Conservation (phyloP, 1,140 invertebrate genomes). For the Ctenoplectra terminalis region DNA sequence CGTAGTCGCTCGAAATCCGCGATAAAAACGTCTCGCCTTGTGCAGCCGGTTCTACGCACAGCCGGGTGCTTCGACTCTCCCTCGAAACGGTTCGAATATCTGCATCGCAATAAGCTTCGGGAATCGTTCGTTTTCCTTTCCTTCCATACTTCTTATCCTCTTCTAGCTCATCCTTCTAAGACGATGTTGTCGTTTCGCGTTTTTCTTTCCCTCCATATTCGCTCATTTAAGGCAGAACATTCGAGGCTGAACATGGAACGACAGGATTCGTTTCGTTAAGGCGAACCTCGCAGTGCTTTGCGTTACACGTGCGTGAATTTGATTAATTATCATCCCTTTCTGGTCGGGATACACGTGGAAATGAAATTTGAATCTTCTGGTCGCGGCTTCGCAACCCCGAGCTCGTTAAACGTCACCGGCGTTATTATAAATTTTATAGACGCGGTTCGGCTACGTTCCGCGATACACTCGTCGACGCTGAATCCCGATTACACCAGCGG, state of each 20-base stretch:
- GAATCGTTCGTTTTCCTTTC: neutral
- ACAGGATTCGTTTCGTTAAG: slow-evolving; percentile 1
- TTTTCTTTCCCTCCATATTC: neutral
- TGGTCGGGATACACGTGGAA: neutral
- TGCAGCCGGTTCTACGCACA: slow-evolving; percentile 47
- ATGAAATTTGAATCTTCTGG: slow-evolving; percentile 4
- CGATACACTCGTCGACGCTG: slow-evolving; percentile 45
- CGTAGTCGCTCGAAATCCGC: slow-evolving; percentile 55
- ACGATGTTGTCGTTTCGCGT: neutral
- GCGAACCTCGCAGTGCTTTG: neutral
- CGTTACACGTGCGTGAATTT: neutral
- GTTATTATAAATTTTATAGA: slow-evolving; percentile 54
- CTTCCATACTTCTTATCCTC: neutral
- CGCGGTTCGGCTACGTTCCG: slow-evolving; percentile 1
- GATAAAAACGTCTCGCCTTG: slow-evolving; percentile 63
- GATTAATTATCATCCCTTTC: too few relatives aligned
- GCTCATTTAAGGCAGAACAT: neutral
- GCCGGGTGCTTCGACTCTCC: slow-evolving; percentile 8
- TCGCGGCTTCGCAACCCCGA: neutral
- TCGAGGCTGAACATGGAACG: too few relatives aligned
- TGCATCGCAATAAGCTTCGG: slow-evolving; percentile 42
- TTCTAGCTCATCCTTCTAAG: neutral
- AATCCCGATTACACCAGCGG: slow-evolving; percentile 58
- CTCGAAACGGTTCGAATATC: slow-evolving; percentile 40
- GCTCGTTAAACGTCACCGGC: slow-evolving; percentile 39